phyloP scores from a whole-genome alignment of 1,140 invertebrate species.

The Formica exsecta region DNA sequence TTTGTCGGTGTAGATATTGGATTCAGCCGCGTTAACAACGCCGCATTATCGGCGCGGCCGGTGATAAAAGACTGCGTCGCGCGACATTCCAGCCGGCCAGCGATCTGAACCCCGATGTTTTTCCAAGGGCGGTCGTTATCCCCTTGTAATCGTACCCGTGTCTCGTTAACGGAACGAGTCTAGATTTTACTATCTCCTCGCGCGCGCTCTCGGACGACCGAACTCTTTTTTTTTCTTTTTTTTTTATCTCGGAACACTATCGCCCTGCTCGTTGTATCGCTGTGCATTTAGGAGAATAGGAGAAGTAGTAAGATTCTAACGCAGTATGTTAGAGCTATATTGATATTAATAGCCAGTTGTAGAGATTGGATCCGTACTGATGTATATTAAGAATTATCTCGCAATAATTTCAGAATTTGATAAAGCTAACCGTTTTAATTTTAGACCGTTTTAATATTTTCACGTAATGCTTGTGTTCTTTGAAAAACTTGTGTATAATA shows the following conservation, averaged over 20 bases:
- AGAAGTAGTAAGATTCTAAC: neutral
- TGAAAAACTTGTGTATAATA: slow-evolving; percentile 8
- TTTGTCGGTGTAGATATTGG: slow-evolving; percentile 54
- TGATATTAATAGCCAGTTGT: slow-evolving; percentile 36
- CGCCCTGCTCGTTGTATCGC: neutral
- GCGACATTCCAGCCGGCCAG: slow-evolving; percentile 23
- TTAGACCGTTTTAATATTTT: neutral
- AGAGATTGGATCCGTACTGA: neutral
- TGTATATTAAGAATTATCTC: slow-evolving; percentile 26
- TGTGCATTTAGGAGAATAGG: neutral
- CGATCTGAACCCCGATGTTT: slow-evolving; percentile 39
- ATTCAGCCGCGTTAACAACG: slow-evolving; percentile 59
- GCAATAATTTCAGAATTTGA: slow-evolving; percentile 6
- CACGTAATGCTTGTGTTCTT: neutral
- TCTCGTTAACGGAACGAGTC: slow-evolving; percentile 37
- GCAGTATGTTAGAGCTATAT: slow-evolving; percentile 2
- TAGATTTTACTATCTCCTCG: slow-evolving; percentile 57
- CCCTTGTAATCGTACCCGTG: slow-evolving; percentile 52
- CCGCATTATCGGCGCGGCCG: slow-evolving; percentile 50
- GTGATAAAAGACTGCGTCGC: slow-evolving; percentile 58
- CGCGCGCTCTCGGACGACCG: slow-evolving; percentile 3
- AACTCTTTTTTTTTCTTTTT: slow-evolving; percentile 1
- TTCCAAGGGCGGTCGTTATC: slow-evolving; percentile 63
- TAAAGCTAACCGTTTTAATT: neutral
- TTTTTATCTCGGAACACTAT: slow-evolving; percentile 13